These are phyloP conservation scores for Exephanes ischioxanthus DNA, from an alignment of 2,888 invertebrate genomes.

Conservation along the genomic window DNA sequence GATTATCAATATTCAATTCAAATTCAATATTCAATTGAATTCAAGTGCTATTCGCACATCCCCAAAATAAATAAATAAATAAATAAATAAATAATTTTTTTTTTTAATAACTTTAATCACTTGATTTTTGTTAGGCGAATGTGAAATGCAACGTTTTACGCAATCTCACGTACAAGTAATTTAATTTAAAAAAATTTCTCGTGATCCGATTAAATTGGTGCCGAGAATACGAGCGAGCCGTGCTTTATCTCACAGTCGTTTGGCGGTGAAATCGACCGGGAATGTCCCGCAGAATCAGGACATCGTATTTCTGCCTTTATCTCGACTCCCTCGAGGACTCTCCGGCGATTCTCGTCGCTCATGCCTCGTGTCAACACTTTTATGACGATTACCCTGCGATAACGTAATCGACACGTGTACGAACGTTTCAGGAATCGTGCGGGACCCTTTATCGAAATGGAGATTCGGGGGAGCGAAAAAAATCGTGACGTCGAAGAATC, in stretches of 20 bases:
- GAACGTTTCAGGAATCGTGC: slow-evolving; percentile 30
- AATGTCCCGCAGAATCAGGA: slow-evolving; percentile 9
- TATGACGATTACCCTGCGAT: neutral
- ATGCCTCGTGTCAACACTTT: slow-evolving; percentile 1
- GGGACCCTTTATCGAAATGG: neutral
- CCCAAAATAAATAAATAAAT: no score
- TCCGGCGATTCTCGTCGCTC: slow-evolving; percentile 11
- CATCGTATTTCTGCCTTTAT: neutral
- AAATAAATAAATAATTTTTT: neutral
- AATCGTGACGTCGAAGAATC: slow-evolving; percentile 4
- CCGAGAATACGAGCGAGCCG: neutral
- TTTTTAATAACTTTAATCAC: neutral
- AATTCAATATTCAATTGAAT: no score
- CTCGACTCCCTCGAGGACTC: neutral
- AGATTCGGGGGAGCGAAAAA: slow-evolving; percentile 3
- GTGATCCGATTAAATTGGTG: neutral
- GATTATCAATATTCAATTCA: no score
- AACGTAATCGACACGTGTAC: slow-evolving; percentile 9
- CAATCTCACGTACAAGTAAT: neutral
- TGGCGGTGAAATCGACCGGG: neutral
- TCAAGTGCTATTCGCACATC: no score
- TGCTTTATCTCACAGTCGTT: neutral
- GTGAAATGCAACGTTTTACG: neutral
- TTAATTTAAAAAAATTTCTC: neutral
- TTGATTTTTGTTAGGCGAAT: neutral